phyloP scores from a whole-genome alignment of 2,888 invertebrate genomes.

The Parthenolecanium corni region DNA sequence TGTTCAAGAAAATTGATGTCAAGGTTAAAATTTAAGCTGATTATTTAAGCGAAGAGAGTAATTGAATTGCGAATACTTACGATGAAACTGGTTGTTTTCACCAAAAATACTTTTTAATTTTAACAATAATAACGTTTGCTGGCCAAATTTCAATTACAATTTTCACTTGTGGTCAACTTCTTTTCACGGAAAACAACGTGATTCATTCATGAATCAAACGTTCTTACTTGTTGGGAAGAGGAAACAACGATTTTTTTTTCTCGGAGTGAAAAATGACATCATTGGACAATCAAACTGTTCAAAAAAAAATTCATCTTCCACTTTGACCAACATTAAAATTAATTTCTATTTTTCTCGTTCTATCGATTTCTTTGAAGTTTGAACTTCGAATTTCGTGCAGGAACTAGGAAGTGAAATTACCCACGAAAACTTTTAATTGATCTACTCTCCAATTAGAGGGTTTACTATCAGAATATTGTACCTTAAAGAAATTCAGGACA shows the following conservation, averaged over 20 bases:
- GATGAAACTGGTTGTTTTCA: conserved; percentile 14
- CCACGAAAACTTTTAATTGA: too few relatives aligned
- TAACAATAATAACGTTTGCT: background rate
- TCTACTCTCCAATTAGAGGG: too few relatives aligned
- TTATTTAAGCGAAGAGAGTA: background rate
- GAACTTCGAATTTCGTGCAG: too few relatives aligned
- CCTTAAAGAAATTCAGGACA: too few relatives aligned
- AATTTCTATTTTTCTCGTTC: too few relatives aligned
- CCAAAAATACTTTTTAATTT: conserved; percentile 15
- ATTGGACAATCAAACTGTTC: background rate
- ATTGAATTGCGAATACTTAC: conserved; percentile 8
- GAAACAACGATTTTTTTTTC: conserved; percentile 19
- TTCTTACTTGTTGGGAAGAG: conserved; percentile 25
- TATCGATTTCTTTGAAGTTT: too few relatives aligned
- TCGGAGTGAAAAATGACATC: background rate
- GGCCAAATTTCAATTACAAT: background rate
- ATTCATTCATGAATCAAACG: conserved; percentile 19
- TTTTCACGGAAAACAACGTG: conserved; percentile 22
- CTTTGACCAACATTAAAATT: too few relatives aligned
- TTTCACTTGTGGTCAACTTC: background rate
- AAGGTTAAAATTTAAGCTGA: conserved; percentile 13
- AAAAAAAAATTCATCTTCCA: background rate
- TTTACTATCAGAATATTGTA: too few relatives aligned
- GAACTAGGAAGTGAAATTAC: too few relatives aligned
- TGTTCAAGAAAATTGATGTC: conserved; percentile 17